phyloP scores from a whole-genome alignment of 2,888 invertebrate species.

The Amiota minor region DNA sequence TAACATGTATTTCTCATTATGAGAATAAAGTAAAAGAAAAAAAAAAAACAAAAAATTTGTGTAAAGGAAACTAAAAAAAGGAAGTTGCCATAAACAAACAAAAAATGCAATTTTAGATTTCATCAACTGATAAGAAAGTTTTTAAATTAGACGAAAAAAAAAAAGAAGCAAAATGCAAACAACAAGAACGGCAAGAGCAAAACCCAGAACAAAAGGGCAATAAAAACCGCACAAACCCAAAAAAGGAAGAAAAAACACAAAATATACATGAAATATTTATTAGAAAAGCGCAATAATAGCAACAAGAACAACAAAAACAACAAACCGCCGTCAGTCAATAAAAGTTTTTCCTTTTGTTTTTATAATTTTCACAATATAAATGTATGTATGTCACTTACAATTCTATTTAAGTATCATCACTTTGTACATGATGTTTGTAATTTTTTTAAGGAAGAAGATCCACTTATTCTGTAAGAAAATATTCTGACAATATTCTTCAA shows the following conservation, averaged over 20 bases:
- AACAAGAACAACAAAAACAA: neutral
- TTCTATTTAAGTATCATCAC: no score
- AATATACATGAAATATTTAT: neutral
- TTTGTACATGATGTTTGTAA: no score
- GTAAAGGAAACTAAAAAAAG: conserved; percentile 43
- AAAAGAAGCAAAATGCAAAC: neutral
- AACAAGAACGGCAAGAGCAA: neutral
- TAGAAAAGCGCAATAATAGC: neutral
- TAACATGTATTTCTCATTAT: no score
- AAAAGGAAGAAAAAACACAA: no score
- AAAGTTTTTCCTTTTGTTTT: neutral
- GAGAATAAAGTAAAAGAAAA: no score
- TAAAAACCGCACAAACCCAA: neutral
- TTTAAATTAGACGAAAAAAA: conserved; percentile 62
- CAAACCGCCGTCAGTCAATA: neutral
- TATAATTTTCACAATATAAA: neutral
- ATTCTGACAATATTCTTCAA: no score
- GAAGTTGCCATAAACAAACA: conserved; percentile 68
- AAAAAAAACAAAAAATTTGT: no score
- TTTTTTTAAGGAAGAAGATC: no score
- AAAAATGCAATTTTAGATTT: conserved; percentile 68
- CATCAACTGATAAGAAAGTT: conserved; percentile 68
- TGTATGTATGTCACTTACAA: no score
- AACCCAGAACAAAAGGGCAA: conserved; percentile 13
- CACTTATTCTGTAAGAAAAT: no score